Base-by-base conservation (phyloP, 2,888 invertebrate genomes). In the Microctonus brassicae region DNA sequence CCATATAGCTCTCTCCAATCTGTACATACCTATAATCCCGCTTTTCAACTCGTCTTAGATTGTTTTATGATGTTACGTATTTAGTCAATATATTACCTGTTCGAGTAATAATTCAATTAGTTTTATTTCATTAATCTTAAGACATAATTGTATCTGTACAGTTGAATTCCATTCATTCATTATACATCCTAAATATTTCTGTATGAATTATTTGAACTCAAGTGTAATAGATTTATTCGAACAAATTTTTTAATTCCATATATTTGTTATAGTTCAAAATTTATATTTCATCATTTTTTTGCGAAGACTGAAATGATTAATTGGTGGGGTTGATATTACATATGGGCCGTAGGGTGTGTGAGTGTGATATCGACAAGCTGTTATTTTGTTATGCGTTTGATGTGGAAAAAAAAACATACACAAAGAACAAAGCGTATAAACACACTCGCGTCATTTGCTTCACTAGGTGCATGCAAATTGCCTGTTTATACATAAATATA, bases 41-140 rank as follows among this genome's bases (percentile, higher is more conserved):
- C 10, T 9, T 17, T 47, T 17, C 47, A 47, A 60, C 29, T 33
- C 39, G 33, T 20, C 39, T 17, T 9, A 17, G 55, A 67, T 10
- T 39, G 33, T 39, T 39, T 76, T 79, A 77, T 71, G 69, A 69
- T 52, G 71, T 80, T 77, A 78, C 73, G 72, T 73, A 75, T 47
- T 47, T 67, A 74, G 60, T 72, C 73, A 65, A 70, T 77, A 71
- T 66, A 77, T 79, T 76, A 72, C 76, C 73, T 68, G 71, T 72
- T 60, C 72, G 57, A 17, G 17, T 17, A 17, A 47, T 47, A 79
- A 81, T 82, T 82, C 80, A 80, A 83, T 81, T 80, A 82, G 71
- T 75, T 75, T 72, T 72, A 76, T 73, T 74, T 78, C 76, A 78
- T 82, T 81, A 65, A 24, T 17, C 53, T 42, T 34, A 24, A 55